These are phyloP conservation scores for Arizona elegans DNA, from an alignment of 2,113 vertebrate species.

Conservation along the genomic window DNA sequence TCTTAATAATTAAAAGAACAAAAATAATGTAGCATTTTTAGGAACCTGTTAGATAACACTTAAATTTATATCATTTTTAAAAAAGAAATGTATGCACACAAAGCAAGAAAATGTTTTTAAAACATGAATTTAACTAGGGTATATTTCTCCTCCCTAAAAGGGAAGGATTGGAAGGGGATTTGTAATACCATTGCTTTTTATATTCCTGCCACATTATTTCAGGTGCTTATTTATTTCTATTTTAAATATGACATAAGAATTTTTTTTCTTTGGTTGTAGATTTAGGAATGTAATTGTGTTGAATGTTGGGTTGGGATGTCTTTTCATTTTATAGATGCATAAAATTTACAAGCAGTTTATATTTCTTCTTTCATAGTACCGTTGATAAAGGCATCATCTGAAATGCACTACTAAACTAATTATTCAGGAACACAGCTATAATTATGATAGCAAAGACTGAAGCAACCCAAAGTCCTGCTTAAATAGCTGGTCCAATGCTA, in stretches of 20 bases:
- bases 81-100: neutral
- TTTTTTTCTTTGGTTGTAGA: neutral
- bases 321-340: neutral
- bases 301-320: neutral
- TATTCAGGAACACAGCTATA: neutral
- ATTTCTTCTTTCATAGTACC: neutral
- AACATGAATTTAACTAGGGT: neutral
- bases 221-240: neutral
- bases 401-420: neutral
- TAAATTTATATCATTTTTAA: neutral
- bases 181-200: neutral
- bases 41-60: neutral
- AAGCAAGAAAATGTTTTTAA: neutral
- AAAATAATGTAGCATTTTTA: neutral
- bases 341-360: neutral
- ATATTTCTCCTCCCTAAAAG: neutral
- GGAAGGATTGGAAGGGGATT: neutral
- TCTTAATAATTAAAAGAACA: neutral
- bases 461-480: neutral
- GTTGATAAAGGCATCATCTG: neutral
- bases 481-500: neutral
- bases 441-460: neutral
- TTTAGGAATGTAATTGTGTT: neutral
- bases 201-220: neutral
- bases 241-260: neutral